Evolutionary conservation across 2,797 vertebrate species (phyloP).

Genomic region (Cebuella pygmaea): DNA sequence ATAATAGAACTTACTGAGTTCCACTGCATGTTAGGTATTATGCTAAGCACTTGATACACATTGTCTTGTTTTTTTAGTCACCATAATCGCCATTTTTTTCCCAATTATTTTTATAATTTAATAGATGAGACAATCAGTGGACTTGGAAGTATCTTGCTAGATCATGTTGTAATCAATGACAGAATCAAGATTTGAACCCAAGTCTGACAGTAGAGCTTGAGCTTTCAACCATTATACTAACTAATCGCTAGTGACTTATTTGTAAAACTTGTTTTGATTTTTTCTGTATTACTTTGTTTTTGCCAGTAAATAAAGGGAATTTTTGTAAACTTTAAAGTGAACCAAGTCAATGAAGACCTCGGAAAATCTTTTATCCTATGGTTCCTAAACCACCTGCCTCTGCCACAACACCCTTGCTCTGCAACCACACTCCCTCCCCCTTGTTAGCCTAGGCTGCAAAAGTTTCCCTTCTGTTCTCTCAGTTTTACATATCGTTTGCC

Average conservation of each 20-base stretch:
- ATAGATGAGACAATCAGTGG: background rate
- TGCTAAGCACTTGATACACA: background rate
- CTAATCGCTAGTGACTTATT: background rate
- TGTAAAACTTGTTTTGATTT: background rate
- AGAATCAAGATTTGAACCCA: background rate
- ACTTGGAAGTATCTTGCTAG: background rate
- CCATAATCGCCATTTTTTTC: background rate
- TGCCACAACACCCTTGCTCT: background rate
- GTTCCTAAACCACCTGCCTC: background rate
- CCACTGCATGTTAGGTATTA: background rate
- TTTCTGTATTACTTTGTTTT: background rate
- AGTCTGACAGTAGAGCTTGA: background rate
- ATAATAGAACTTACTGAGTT: too few relatives aligned
- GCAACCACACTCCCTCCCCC: rapidly evolving
- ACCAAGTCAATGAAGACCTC: background rate
- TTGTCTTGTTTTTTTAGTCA: background rate
- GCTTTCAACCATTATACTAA: background rate
- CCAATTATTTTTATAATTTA: background rate
- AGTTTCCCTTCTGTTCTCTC: background rate
- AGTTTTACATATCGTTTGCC: background rate
- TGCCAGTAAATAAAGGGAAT: background rate
- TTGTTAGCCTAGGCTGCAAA: background rate
- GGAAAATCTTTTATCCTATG: background rate
- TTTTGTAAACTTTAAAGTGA: background rate
- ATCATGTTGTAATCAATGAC: background rate